Evolutionary conservation across 2,888 invertebrate genomes (phyloP).

Genomic region (Polylopha cassiicola): DNA sequence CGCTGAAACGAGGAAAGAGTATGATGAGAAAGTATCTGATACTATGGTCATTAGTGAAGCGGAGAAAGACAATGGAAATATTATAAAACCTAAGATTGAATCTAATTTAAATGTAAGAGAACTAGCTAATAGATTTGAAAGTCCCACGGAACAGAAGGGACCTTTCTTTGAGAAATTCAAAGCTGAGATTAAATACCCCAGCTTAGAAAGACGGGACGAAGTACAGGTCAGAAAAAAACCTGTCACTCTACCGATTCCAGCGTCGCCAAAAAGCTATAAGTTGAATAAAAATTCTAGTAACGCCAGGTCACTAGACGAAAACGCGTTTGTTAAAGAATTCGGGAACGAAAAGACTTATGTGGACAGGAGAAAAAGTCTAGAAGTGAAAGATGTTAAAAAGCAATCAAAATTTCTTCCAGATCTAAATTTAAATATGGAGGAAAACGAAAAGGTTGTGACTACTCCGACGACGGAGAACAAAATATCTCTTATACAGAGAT

Average conservation of each 20-base stretch:
- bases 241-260: slow-evolving; percentile 71
- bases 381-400: slow-evolving; percentile 79
- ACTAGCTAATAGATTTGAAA: slow-evolving; percentile 80
- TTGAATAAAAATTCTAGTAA: slow-evolving; percentile 79
- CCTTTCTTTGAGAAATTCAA: slow-evolving; percentile 76
- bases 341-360: slow-evolving; percentile 52
- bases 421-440: slow-evolving; percentile 58
- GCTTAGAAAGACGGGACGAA: slow-evolving; percentile 52
- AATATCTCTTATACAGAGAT: slow-evolving; percentile 77
- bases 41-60: slow-evolving; percentile 56
- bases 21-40: slow-evolving; percentile 60
- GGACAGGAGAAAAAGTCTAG: slow-evolving; percentile 78
- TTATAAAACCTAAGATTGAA: slow-evolving; percentile 35
- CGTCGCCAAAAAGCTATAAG: slow-evolving; percentile 77
- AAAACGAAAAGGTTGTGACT: slow-evolving; percentile 47
- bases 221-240: slow-evolving; percentile 45
- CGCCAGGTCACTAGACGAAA: slow-evolving; percentile 84
- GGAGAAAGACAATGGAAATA: slow-evolving; percentile 58
- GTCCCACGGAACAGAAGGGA: slow-evolving; percentile 77
- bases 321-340: slow-evolving; percentile 83
- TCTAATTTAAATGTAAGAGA: slow-evolving; percentile 77
- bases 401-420: slow-evolving; percentile 74
- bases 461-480: slow-evolving; percentile 80
- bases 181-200: slow-evolving; percentile 59
- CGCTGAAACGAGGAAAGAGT: slow-evolving; percentile 41